Conservation (phyloP, 2,797 vertebrate genomes). For the Tragelaphus eurycerus region DNA sequence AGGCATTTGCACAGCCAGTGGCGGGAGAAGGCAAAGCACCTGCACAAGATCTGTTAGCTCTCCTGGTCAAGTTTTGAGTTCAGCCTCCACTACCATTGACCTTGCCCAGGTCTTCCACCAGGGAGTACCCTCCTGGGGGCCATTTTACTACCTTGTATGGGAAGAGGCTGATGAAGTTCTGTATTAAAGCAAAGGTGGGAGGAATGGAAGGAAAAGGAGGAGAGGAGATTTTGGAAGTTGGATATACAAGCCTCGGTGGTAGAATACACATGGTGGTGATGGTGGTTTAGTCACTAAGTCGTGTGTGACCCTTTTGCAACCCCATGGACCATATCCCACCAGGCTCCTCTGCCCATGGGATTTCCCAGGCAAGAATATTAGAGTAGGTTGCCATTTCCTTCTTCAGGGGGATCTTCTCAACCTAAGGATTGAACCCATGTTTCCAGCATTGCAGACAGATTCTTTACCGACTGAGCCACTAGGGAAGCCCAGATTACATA, state of each 20-base stretch:
- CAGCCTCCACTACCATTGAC: not conserved
- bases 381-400: not conserved
- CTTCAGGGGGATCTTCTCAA: not conserved
- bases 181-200: not conserved
- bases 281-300: not conserved
- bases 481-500: not conserved
- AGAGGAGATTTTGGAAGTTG: not conserved
- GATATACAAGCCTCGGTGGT: not conserved
- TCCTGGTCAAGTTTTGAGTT: not conserved
- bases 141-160: not conserved
- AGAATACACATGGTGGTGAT: not conserved
- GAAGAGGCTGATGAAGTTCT: not conserved
- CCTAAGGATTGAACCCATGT: not conserved
- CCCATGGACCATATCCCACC: not conserved
- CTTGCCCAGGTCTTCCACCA: not conserved
- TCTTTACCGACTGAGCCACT: no score
- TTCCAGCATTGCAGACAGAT: not conserved
- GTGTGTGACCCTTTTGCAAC: not conserved
- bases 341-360: not conserved
- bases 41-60: constrained; percentile 25
- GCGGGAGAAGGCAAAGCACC: not conserved
- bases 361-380: not conserved
- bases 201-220: not conserved
- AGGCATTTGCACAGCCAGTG: not conserved
- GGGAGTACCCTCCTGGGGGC: not conserved